Base-by-base conservation (phyloP, 2,113 vertebrate genomes). In the Percina caprodes region DNA sequence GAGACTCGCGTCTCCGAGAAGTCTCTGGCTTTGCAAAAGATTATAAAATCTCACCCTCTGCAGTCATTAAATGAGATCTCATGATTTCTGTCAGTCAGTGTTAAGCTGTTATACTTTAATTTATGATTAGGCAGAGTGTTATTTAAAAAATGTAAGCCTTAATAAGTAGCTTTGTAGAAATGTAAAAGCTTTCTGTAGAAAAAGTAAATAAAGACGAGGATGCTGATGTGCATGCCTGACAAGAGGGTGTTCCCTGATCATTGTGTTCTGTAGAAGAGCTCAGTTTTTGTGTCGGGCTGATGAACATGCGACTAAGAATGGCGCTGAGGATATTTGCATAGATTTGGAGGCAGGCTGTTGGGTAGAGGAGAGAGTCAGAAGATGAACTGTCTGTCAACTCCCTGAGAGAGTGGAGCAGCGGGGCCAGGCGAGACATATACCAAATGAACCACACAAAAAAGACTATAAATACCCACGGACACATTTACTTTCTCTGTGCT, bases 371-470 rank as follows among this genome's bases (percentile, higher is more conserved):
- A 62, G 54, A 61, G n/a, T 69, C 69, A 54, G 30, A 74, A 62
- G 84, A 86, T 90, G 86, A 91, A 87, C 86, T 77, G 85, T 82
- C 89, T 85, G 61, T 52, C 71, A 86, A 48, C 54, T 91, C 89
- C 87, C 86, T 6, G 30, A 69, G 80, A 89, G 86, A 89, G 83
- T 84, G 73, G 63, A 71, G 46, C 48, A 16, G 74, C 60, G 68
- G 26, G 77, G 82, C 66, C 79, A 56, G 71, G 26, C 42, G 14
- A 77, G 72, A 83, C 71, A 75, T 42, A 51, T 80, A 82, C 51
- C 66, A 61, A 75, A 83, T 75, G 75, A 66, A 76, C 56, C 49
- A 48, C 65, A 35, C 45, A 59, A 2, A 79, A 26, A 76, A 61
- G 21, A 58, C 11, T 49, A 80, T 83, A 79, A 86, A 89, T 86